These are phyloP conservation scores for Dendrolimus pini DNA, from an alignment of 2,888 invertebrate genomes.

Conservation along the genomic window DNA sequence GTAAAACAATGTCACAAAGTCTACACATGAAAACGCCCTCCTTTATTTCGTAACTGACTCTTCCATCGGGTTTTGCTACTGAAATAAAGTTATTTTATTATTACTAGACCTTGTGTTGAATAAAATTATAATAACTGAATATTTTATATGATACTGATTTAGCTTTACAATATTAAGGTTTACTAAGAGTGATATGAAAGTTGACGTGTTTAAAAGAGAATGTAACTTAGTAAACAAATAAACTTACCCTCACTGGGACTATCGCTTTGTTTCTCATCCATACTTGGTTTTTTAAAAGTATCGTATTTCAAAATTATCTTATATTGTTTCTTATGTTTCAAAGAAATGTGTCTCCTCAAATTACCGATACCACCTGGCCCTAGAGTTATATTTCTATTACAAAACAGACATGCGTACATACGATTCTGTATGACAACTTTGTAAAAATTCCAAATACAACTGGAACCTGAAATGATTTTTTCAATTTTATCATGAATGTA, in stretches of 20 bases:
- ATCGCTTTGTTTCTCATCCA: background rate
- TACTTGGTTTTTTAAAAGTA: background rate
- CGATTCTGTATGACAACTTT: background rate
- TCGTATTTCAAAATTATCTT: constrained; percentile 5
- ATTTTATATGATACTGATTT: too few species aligned
- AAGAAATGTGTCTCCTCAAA: constrained; percentile 4
- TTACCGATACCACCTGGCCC: constrained; percentile 2
- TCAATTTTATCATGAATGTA: too few species aligned
- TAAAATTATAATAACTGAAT: too few species aligned
- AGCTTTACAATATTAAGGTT: too few species aligned
- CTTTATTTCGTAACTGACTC: background rate
- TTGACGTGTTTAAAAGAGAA: too few species aligned
- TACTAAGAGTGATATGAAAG: too few species aligned
- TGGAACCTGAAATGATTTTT: background rate
- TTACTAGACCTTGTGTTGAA: too few species aligned
- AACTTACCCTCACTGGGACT: background rate
- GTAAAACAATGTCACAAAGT: background rate
- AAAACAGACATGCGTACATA: constrained; percentile 4
- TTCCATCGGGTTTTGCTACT: too few species aligned
- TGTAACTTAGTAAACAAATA: background rate
- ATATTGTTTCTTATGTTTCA: background rate
- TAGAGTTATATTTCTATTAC: background rate
- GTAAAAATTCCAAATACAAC: constrained; percentile 7
- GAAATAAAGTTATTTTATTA: too few species aligned
- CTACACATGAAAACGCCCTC: background rate